These are phyloP conservation scores for Dinothrombium tinctorium DNA, from an alignment of 1,140 invertebrate genomes.

Conservation along the genomic window DNA sequence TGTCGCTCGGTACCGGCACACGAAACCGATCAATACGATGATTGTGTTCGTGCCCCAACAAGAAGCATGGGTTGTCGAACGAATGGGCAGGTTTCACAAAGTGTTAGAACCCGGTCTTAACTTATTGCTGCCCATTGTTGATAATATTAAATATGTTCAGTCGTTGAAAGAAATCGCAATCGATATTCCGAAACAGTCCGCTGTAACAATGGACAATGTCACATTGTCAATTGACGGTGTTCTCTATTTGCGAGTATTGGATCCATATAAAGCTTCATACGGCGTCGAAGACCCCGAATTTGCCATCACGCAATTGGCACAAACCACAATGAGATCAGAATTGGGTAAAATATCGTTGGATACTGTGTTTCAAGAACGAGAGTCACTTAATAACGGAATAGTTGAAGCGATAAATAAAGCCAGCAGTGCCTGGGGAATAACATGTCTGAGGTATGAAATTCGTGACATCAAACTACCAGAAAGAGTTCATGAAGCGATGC, in stretches of 20 bases:
- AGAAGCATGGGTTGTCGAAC: conserved; percentile 87
- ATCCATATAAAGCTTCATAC: conserved; percentile 88
- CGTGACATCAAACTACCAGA: conserved; percentile 79
- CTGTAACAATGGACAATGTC: conserved; percentile 88
- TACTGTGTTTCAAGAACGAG: conserved; percentile 86
- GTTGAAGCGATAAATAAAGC: conserved; percentile 93
- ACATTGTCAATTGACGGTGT: conserved; percentile 91
- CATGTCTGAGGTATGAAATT: conserved; percentile 94
- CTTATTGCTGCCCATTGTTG: conserved; percentile 67
- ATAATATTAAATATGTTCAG: conserved; percentile 91
- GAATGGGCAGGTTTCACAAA: conserved; percentile 89
- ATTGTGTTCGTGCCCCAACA: conserved; percentile 97
- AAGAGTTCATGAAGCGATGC: conserved; percentile 95
- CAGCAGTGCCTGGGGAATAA: conserved; percentile 87
- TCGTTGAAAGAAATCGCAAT: conserved; percentile 98
- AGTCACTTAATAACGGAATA: conserved; percentile 81
- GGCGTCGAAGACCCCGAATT: conserved; percentile 98
- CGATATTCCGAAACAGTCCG: conserved; percentile 93
- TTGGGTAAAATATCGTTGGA: conserved; percentile 94
- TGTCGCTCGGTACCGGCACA: conserved; percentile 9
- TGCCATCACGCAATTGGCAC: conserved; percentile 92
- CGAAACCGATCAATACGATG: conserved; percentile 59
- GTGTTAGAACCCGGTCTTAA: conserved; percentile 57
- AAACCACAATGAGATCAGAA: conserved; percentile 97
- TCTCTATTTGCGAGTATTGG: conserved; percentile 71